Conservation (phyloP, 2,888 invertebrate genomes). For the Phyllotreta striolata region DNA sequence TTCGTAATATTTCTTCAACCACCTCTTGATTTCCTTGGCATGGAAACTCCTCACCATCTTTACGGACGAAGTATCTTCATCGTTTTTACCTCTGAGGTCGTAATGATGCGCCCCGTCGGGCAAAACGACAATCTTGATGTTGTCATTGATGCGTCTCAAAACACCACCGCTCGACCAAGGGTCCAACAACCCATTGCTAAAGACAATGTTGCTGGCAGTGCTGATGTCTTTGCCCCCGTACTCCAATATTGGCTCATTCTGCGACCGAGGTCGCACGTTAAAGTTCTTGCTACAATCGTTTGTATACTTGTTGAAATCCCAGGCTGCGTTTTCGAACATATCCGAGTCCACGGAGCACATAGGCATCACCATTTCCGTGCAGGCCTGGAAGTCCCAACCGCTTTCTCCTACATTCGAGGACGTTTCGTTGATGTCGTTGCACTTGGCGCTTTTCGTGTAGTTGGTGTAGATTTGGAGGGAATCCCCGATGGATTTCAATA, state of each 20-base stretch:
- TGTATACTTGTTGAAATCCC: slow-evolving; percentile 75
- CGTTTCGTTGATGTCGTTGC: slow-evolving; percentile 69
- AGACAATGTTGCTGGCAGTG: slow-evolving; percentile 74
- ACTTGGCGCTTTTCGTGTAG: slow-evolving; percentile 75
- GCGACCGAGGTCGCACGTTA: slow-evolving; percentile 70
- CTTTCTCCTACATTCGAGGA: slow-evolving; percentile 69
- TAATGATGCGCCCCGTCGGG: slow-evolving; percentile 88
- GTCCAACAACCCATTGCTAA: slow-evolving; percentile 86
- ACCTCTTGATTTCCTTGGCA: slow-evolving; percentile 67
- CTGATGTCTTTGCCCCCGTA: slow-evolving; percentile 84
- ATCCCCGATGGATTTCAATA: slow-evolving; percentile 70
- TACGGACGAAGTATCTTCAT: slow-evolving; percentile 73
- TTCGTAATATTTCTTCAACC: slow-evolving; percentile 59
- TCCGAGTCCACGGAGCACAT: slow-evolving; percentile 77
- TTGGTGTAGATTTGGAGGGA: slow-evolving; percentile 83
- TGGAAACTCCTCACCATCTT: slow-evolving; percentile 70
- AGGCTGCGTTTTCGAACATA: slow-evolving; percentile 82
- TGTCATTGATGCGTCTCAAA: slow-evolving; percentile 70
- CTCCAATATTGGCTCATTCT: slow-evolving; percentile 71
- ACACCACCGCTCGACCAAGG: slow-evolving; percentile 91
- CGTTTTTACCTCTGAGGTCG: slow-evolving; percentile 74
- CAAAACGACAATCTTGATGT: slow-evolving; percentile 75
- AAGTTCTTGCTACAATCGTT: slow-evolving; percentile 71
- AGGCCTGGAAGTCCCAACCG: slow-evolving; percentile 89
- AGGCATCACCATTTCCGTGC: slow-evolving; percentile 98